Evolutionary conservation across 2,888 invertebrate genomes (phyloP).

Genomic region (Machimus rusticus): DNA sequence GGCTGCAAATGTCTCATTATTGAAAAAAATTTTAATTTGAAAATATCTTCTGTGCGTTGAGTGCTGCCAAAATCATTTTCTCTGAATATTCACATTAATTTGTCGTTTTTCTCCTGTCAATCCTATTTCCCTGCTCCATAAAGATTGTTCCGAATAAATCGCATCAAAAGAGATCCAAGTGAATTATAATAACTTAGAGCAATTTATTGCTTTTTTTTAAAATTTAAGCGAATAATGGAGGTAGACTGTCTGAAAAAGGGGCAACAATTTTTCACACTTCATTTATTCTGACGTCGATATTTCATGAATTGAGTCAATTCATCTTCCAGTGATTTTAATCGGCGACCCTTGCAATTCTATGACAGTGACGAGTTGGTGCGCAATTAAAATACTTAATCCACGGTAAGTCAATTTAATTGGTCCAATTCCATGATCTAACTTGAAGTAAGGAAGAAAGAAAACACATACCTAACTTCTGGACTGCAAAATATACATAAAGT

Average conservation of each 20-base stretch:
- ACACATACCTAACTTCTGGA: not conserved
- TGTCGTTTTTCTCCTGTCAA: not conserved
- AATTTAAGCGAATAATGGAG: not conserved
- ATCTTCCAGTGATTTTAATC: not conserved
- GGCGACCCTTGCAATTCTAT: not conserved
- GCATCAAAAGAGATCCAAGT: not conserved
- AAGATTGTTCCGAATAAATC: not conserved
- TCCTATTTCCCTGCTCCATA: not conserved
- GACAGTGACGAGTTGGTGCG: not conserved
- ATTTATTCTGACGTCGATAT: not conserved
- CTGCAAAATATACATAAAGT: not conserved
- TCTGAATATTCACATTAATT: not conserved
- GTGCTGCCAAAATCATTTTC: not conserved
- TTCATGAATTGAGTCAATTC: not conserved
- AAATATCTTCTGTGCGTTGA: not conserved
- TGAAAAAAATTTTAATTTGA: not conserved
- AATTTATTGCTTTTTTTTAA: not conserved
- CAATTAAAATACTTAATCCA: not conserved
- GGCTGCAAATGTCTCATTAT: too few species aligned
- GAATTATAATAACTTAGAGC: not conserved
- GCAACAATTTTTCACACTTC: not conserved
- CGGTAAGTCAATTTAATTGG: not conserved
- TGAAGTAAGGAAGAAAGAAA: not conserved
- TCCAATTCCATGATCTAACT: not conserved
- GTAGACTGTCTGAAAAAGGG: not conserved